Evolutionary conservation across 2,888 invertebrate genomes (phyloP).

Genomic region (Synergus umbraculus): DNA sequence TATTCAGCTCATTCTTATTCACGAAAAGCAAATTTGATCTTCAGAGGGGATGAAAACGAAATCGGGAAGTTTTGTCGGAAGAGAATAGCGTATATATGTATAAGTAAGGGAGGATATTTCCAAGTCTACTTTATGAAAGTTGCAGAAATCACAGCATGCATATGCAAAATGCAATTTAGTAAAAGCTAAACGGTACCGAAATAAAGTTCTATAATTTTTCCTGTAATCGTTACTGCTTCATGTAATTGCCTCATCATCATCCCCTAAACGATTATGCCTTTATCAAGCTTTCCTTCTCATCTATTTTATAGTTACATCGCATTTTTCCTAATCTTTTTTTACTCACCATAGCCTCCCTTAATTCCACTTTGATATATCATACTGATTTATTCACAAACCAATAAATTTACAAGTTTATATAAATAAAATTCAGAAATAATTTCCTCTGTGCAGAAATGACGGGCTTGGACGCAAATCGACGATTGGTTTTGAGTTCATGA

Average conservation of each 20-base stretch:
- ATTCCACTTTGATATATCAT: background rate
- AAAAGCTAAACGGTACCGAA: background rate
- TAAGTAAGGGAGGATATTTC: background rate
- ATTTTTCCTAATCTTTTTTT: background rate
- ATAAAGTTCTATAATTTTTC: background rate
- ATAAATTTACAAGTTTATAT: background rate
- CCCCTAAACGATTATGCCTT: background rate
- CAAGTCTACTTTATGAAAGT: background rate
- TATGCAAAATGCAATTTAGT: background rate
- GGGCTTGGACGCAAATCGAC: conserved; percentile 14
- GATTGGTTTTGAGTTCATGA: conserved; percentile 33
- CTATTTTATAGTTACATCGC: background rate
- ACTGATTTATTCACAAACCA: background rate
- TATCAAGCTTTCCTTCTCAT: background rate
- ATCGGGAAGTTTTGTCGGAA: background rate
- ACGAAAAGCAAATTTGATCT: background rate
- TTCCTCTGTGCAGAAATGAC: background rate
- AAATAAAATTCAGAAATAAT: conserved; percentile 19
- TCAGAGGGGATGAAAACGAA: background rate
- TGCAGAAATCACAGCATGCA: no score
- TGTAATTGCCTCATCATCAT: background rate
- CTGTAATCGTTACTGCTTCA: background rate
- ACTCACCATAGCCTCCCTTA: background rate
- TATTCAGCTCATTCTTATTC: background rate
- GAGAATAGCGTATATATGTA: no score